Percentiles rank a stretch among this genome's conserved stretches.
Conservation (phyloP, 2,113 vertebrate species). For the Oryctolagus cuniculus region DNA sequence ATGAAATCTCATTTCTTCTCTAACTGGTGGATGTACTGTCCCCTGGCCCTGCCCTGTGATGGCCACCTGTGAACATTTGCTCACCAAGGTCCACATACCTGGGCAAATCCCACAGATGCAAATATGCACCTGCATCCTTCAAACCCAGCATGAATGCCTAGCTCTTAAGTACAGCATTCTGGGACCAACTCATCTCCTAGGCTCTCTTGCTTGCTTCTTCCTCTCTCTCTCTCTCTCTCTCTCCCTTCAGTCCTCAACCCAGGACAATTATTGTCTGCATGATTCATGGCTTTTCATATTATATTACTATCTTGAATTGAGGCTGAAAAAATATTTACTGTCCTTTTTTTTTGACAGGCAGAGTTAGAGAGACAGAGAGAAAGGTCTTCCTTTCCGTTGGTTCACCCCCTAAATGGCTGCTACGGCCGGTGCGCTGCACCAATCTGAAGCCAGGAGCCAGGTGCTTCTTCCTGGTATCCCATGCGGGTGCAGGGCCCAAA, state of each 20-base stretch:
- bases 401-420: too few species aligned
- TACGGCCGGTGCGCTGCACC: too few species aligned
- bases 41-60: neutral
- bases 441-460: too few species aligned
- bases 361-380: too few species aligned
- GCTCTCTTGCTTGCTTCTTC: too few species aligned
- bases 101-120: neutral
- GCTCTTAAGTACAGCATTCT: neutral
- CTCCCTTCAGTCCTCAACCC: constrained; percentile 57
- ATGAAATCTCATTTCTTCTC: constrained; percentile 23
- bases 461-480: too few species aligned
- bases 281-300: constrained; percentile 69
- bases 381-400: too few species aligned
- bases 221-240: neutral
- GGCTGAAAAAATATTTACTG: constrained; percentile 22
- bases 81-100: neutral
- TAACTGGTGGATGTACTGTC: neutral
- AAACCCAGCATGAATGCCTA: neutral
- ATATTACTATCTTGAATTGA: constrained; percentile 51
- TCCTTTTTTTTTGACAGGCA: neutral
- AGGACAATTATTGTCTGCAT: constrained; percentile 71
- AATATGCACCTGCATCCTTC: neutral
- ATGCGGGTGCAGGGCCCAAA: too few species aligned
- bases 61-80: neutral
- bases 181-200: neutral